A percentile compares a stretch with the other conserved stretches of the same genome.
Evolutionary conservation across 92 coral and sea anemone species (phyloP).

Genomic region (Scolanthus callimorphus): DNA sequence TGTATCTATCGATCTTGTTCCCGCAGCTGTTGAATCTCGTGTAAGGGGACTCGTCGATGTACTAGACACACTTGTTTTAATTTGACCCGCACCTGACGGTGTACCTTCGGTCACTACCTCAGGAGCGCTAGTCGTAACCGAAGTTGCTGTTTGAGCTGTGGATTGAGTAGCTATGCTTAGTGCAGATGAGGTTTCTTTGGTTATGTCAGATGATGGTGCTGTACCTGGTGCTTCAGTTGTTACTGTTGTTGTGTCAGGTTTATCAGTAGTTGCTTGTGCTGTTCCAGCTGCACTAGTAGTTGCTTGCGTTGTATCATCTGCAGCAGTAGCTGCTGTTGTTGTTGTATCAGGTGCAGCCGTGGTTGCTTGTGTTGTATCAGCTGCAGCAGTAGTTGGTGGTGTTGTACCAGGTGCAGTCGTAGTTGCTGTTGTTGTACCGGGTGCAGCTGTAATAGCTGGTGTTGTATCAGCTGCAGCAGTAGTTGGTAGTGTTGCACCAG

Average conservation of each 20-base stretch:
- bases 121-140: no score
- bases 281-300: neutral
- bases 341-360: neutral
- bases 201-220: neutral
- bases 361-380: neutral
- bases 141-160: no score
- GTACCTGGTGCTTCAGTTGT: neutral
- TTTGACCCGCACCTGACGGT: no score
- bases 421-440: neutral
- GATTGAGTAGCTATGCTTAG: no score
- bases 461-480: neutral
- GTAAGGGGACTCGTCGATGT: no score
- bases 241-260: neutral
- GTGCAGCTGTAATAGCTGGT: neutral
- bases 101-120: no score
- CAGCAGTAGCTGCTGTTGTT: neutral
- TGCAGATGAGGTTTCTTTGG: conserved; percentile 3
- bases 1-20: neutral
- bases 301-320: neutral
- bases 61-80: no score
- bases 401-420: neutral
- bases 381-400: neutral
- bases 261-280: neutral
- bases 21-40: no score
- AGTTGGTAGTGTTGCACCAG: neutral